These are phyloP conservation scores for Cygnus buccinator DNA, from an alignment of 2,113 vertebrate genomes.

Conservation along the genomic window DNA sequence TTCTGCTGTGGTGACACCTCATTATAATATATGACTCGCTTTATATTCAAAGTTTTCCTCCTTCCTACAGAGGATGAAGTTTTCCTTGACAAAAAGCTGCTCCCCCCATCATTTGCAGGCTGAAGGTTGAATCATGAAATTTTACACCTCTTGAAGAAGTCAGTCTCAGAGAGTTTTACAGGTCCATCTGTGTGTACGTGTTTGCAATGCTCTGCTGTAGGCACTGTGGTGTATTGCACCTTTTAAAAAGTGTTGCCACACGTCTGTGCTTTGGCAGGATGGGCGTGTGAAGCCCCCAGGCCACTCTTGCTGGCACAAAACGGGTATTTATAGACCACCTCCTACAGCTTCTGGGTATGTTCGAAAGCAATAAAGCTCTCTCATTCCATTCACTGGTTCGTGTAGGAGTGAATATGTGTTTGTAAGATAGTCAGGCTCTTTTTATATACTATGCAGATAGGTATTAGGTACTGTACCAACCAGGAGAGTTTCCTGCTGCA, in stretches of 20 bases:
- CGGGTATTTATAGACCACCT: neutral
- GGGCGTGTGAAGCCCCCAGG: neutral
- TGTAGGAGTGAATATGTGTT: neutral
- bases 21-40: neutral
- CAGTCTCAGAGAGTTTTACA: neutral
- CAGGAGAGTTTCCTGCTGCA: neutral
- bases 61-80: neutral
- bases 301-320: neutral
- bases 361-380: neutral
- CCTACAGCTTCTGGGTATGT: neutral
- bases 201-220: neutral
- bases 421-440: neutral
- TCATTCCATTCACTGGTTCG: neutral
- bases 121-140: neutral
- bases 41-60: neutral
- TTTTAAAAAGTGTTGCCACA: neutral
- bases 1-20: neutral
- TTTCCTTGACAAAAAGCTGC: neutral
- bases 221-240: neutral
- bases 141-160: slow-evolving; percentile 4
- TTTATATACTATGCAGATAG: neutral
- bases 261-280: neutral
- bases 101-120: neutral
- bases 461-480: neutral
- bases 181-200: neutral